Evolutionary conservation across 2,888 invertebrate species (phyloP), one percentile per base, ranked within the genome.

Genomic region (Caenorhabditis afra): DNA sequence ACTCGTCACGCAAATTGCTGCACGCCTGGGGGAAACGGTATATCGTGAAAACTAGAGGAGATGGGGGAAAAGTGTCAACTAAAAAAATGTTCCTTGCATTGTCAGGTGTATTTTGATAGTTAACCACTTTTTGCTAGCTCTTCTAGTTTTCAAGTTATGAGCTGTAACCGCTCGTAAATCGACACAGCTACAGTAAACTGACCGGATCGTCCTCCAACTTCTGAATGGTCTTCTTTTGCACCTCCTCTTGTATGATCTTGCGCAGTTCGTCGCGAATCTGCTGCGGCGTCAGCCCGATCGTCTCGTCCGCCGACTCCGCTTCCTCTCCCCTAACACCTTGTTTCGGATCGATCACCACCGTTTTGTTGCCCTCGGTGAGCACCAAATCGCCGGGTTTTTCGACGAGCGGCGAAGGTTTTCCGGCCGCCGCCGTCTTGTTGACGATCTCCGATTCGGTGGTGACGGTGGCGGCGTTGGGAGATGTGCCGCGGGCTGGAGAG

Each of bases 1-100:
- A 84, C 50, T 84, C 84, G 29, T 68, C 62, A 14, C 81, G 79
- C 0, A 82, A 59, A 20, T 68, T 79, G n/a, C 50, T 50, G 41
- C 81, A 81, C 0, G 78, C 67, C 79, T 79, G 44, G n/a, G n/a
- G n/a, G n/a, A n/a, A n/a, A n/a, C n/a, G n/a, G n/a, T n/a, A n/a
- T n/a, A n/a, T n/a, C n/a, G n/a, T n/a, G n/a, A n/a, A n/a, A n/a
- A n/a, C n/a, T n/a, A n/a, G n/a, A n/a, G n/a, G n/a, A n/a, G n/a
- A n/a, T n/a, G n/a, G n/a, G n/a, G n/a, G n/a, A n/a, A n/a, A n/a
- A n/a, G n/a, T n/a, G n/a, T n/a, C n/a, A n/a, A n/a, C n/a, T n/a
- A n/a, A n/a, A n/a, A n/a, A n/a, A n/a, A n/a, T n/a, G n/a, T n/a
- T n/a, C n/a, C n/a, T n/a, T n/a, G n/a, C n/a, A n/a, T n/a, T n/a